Evolutionary conservation across 2,797 vertebrate genomes (phyloP).

Genomic region (Merluccius polli): DNA sequence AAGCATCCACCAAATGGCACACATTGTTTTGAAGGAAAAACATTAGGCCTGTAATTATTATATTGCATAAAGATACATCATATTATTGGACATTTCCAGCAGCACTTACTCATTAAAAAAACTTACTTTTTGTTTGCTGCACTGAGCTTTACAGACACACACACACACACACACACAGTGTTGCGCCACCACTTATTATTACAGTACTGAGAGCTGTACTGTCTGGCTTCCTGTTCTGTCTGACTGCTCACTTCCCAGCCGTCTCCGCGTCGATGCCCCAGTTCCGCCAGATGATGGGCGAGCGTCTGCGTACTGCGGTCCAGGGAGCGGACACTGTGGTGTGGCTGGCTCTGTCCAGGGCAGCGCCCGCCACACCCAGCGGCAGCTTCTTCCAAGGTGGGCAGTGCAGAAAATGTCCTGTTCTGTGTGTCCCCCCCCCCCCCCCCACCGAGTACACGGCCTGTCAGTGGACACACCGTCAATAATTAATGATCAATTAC

Average conservation of each 20-base stretch:
- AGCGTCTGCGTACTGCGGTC: conserved; percentile 59
- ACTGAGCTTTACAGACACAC: too few relatives aligned
- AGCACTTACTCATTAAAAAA: background rate
- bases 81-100: background rate
- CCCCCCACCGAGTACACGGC: too few relatives aligned
- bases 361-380: conserved; percentile 48
- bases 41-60: background rate
- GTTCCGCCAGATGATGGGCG: conserved; percentile 70
- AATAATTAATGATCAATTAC: too few relatives aligned
- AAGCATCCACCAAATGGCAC: background rate
- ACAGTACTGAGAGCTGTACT: background rate
- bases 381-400: conserved; percentile 74
- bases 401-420: background rate
- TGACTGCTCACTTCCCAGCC: conserved; percentile 39
- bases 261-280: conserved; percentile 69
- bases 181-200: too few relatives aligned
- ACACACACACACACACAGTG: background rate
- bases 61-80: background rate
- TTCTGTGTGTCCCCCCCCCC: too few relatives aligned
- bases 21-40: background rate
- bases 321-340: conserved; percentile 70
- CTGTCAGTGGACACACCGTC: too few relatives aligned
- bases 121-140: background rate
- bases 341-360: conserved; percentile 66
- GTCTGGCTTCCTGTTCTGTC: background rate